A percentile compares a stretch with the other conserved stretches of the same genome.
phyloP scores from a whole-genome alignment of 2,113 vertebrate genomes.

The Loxodonta africana region DNA sequence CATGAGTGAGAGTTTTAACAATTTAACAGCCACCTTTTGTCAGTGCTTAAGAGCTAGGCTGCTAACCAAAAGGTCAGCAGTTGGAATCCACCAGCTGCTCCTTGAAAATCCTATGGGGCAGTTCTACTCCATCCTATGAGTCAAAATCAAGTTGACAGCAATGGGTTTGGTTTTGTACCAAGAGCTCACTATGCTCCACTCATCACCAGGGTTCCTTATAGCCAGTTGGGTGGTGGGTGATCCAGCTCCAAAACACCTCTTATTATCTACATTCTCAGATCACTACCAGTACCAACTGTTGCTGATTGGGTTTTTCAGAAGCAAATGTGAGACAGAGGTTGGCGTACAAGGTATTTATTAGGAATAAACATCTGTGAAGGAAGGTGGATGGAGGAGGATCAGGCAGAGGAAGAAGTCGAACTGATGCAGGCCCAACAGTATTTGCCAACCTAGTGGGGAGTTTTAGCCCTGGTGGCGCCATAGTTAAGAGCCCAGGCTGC shows the following conservation, averaged over 20 bases:
- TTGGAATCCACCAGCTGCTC: too few species aligned
- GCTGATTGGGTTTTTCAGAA: background rate
- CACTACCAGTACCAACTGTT: background rate
- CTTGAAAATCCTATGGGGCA: background rate
- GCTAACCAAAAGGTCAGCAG: too few species aligned
- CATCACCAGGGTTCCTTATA: background rate
- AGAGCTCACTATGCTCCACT: background rate
- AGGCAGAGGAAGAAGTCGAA: slow-evolving; percentile 10
- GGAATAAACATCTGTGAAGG: slow-evolving; percentile 10
- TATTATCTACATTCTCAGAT: slow-evolving; percentile 44
- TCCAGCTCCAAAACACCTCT: slow-evolving; percentile 1
- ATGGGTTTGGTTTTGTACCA: background rate
- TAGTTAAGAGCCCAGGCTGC: too few species aligned
- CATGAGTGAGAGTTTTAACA: slow-evolving; percentile 2
- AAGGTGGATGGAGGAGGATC: background rate
- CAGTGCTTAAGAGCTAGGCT: too few species aligned
- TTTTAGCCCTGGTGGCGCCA: background rate
- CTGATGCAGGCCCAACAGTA: background rate
- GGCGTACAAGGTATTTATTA: slow-evolving; percentile 2
- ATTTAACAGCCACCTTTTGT: background rate
- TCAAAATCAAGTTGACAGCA: background rate
- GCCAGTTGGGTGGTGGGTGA: background rate
- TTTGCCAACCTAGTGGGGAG: background rate
- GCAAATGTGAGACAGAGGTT: background rate
- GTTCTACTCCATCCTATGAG: background rate